phyloP scores from a whole-genome alignment of 2,113 vertebrate genomes.

The Nematolebias whitei region DNA sequence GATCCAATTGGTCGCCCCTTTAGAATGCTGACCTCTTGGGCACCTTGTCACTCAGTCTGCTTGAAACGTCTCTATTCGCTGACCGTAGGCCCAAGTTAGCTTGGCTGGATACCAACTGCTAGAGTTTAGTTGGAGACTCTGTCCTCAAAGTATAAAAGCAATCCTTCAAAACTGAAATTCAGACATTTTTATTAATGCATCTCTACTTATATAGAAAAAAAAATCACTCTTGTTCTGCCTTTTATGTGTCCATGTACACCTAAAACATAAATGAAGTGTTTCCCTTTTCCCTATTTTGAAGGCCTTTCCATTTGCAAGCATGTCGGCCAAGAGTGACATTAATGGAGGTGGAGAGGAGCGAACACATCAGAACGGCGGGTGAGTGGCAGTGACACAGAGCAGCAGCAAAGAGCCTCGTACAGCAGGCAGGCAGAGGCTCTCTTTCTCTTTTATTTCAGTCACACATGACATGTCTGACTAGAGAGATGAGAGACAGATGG shows the following conservation, averaged over 20 bases:
- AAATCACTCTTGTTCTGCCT: conserved; percentile 68
- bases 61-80: conserved; percentile 64
- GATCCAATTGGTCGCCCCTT: conserved; percentile 78
- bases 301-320: conserved; percentile 72
- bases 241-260: conserved; percentile 70
- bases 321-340: conserved; percentile 68
- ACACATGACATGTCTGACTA: conserved; percentile 73
- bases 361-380: conserved; percentile 66
- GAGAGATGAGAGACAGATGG: conserved; percentile 74
- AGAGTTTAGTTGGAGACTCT: conserved; percentile 11
- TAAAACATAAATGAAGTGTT: conserved; percentile 78
- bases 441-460: conserved; percentile 67
- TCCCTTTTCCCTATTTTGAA: conserved; percentile 38
- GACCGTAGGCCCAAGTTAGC: conserved; percentile 42
- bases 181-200: conserved; percentile 51
- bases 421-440: conserved; percentile 57
- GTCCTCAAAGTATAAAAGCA: conserved; percentile 20
- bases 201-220: conserved; percentile 37
- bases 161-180: conserved; percentile 38
- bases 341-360: conserved; percentile 70
- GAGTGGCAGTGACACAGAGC: conserved; percentile 79
- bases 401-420: conserved; percentile 67
- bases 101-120: conserved; percentile 44
- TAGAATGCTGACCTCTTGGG: conserved; percentile 73
- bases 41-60: conserved; percentile 67